Base-by-base conservation (phyloP, 2,888 invertebrate species). In the Stenichneumon culpator region DNA sequence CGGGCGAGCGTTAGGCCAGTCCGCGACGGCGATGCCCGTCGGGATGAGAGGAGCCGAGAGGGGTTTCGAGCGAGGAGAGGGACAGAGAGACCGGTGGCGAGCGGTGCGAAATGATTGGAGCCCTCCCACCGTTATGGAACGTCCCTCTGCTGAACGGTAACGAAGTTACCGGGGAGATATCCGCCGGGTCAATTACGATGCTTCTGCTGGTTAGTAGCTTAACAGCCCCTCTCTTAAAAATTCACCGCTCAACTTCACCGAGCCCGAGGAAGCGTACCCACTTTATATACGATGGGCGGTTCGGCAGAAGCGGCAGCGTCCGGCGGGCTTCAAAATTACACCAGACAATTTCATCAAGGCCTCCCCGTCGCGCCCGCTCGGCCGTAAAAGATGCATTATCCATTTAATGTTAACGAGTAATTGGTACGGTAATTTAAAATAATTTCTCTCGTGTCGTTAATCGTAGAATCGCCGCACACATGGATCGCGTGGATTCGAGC, bases 151-250 rank as follows among this genome's bases (percentile, higher is more conserved):
- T 80, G 50, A 79, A 80, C 84, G 82, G 68, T 84, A 86, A 86
- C 83, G 73, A 75, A 85, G 82, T 87, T 86, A 87, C 77, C 75
- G 70, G 70, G 44, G 77, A 80, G 79, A 86, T 85, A 87, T 84
- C 82, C 87, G 79, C 72, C 65, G 79, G 83, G 75, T 85, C 83
- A 86, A 87, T 87, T 87, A 87, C 79, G 77, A 79, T 83, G 79
- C 79, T 79, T 54, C 83, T 75, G 74, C 54, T 36, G 85, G 67
- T 86, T 77, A 75, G 69, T 44, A 68, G 67, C 74, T 65, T 47
- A 22, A 39, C 68, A 44, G 50, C 50, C 65, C 54, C 63, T 65
- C 69, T 74, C 52, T 82, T 73, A 77, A 86, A 82, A 86, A 75
- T 63, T 16, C 50, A 19, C 60, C 60, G 79, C 79, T 78, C 82